phyloP scores from a whole-genome alignment of 2,113 vertebrate genomes.

The Holacanthus passer region DNA sequence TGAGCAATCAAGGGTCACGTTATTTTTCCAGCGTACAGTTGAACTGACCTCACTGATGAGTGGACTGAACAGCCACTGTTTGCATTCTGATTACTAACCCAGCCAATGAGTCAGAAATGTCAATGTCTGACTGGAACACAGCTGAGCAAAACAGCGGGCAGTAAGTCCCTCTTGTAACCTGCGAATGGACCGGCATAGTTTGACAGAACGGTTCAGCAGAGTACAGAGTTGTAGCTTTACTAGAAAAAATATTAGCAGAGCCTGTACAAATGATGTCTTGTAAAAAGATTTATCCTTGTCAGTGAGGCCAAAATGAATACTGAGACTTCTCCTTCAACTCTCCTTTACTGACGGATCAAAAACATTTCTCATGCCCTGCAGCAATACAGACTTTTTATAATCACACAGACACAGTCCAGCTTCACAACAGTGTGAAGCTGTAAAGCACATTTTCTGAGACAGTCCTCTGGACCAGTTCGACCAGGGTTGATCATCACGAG shows the following conservation, averaged over 20 bases:
- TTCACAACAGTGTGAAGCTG: constrained; percentile 24
- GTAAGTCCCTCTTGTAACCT: neutral
- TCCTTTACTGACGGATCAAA: constrained; percentile 34
- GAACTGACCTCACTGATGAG: neutral
- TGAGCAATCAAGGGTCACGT: neutral
- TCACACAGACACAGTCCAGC: neutral
- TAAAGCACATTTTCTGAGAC: neutral
- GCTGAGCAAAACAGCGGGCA: constrained; percentile 7
- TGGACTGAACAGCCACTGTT: constrained; percentile 1
- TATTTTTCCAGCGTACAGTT: neutral
- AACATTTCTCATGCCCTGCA: neutral
- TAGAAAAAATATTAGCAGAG: constrained; percentile 12
- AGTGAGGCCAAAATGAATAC: constrained; percentile 7
- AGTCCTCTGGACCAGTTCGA: constrained; percentile 21
- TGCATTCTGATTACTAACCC: constrained; percentile 11
- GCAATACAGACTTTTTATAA: neutral
- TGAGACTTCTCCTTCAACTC: constrained; percentile 42
- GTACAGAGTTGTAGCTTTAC: neutral
- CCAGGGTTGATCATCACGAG: neutral
- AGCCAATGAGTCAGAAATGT: neutral
- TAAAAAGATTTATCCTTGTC: neutral
- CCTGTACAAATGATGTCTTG: neutral
- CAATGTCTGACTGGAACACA: constrained; percentile 1
- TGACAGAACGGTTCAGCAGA: constrained; percentile 1
- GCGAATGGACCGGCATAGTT: neutral